Evolutionary conservation across 2,888 invertebrate species (phyloP).

Genomic region (Phortica magna): DNA sequence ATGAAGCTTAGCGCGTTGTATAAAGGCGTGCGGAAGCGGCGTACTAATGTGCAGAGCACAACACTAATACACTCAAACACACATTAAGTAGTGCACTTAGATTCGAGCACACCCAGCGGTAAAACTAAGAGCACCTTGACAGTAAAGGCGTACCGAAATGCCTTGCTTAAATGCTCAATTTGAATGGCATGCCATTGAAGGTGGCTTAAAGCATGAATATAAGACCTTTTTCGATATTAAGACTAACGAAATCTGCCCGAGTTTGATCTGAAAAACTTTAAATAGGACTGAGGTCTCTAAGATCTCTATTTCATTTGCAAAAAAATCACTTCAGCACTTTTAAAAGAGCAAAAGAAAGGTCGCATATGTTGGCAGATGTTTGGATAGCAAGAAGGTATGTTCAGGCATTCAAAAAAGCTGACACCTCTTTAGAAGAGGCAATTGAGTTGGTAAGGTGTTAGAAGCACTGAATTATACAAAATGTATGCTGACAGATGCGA

Average conservation of each 20-base stretch:
- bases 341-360: too few species aligned
- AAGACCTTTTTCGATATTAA: too few species aligned
- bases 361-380: background rate
- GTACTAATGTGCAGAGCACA: background rate
- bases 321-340: too few species aligned
- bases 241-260: too few species aligned
- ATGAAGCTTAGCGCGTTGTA: constrained; percentile 6
- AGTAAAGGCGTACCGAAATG: background rate
- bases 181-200: too few species aligned
- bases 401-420: background rate
- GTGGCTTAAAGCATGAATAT: too few species aligned
- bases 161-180: too few species aligned
- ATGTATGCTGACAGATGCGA: too few species aligned
- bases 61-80: background rate
- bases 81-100: background rate
- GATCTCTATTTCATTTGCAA: too few species aligned
- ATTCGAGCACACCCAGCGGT: background rate
- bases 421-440: background rate
- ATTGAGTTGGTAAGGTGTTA: background rate
- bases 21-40: background rate
- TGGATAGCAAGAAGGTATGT: background rate
- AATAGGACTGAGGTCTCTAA: too few species aligned
- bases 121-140: background rate
- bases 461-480: too few species aligned
- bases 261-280: too few species aligned